Evolutionary conservation across 2,888 invertebrate species (phyloP).

Genomic region (Drosophila barbarae): DNA sequence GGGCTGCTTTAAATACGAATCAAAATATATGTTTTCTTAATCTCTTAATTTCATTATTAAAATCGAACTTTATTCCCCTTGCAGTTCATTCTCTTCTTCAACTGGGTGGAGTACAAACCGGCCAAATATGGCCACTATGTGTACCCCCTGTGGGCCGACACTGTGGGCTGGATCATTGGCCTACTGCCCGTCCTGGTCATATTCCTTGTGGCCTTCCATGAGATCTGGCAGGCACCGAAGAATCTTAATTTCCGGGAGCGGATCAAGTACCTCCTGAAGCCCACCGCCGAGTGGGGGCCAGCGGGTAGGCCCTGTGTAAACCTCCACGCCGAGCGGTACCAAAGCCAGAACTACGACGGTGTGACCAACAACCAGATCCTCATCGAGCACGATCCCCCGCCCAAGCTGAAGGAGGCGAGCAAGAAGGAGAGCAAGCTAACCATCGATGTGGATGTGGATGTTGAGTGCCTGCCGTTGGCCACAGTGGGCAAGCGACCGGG

Average conservation of each 20-base stretch:
- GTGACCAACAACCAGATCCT: constrained; percentile 81
- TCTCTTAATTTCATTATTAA: too few species aligned
- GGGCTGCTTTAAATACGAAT: too few species aligned
- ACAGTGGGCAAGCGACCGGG: constrained; percentile 71
- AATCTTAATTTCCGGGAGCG: constrained; percentile 82
- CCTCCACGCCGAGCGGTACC: constrained; percentile 75
- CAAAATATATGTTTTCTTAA: too few species aligned
- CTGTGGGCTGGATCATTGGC: constrained; percentile 87
- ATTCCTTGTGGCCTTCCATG: constrained; percentile 82
- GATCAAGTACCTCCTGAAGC: constrained; percentile 83
- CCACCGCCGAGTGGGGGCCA: constrained; percentile 87
- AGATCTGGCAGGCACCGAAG: constrained; percentile 82
- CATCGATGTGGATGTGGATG: constrained; percentile 48
- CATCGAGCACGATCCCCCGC: constrained; percentile 69
- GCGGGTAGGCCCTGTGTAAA: constrained; percentile 79
- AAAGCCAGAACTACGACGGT: constrained; percentile 79
- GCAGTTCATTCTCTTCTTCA: constrained; percentile 88
- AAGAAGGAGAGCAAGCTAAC: constrained; percentile 74
- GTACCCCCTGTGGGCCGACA: constrained; percentile 90
- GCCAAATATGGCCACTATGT: constrained; percentile 86
- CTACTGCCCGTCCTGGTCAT: constrained; percentile 87
- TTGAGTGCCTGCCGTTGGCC: constrained; percentile 50
- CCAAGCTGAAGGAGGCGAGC: constrained; percentile 54
- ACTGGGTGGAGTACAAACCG: constrained; percentile 89
- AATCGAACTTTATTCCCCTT: too few species aligned